phyloP scores from a whole-genome alignment of 2,888 invertebrate species.

The Anodontia alba region DNA sequence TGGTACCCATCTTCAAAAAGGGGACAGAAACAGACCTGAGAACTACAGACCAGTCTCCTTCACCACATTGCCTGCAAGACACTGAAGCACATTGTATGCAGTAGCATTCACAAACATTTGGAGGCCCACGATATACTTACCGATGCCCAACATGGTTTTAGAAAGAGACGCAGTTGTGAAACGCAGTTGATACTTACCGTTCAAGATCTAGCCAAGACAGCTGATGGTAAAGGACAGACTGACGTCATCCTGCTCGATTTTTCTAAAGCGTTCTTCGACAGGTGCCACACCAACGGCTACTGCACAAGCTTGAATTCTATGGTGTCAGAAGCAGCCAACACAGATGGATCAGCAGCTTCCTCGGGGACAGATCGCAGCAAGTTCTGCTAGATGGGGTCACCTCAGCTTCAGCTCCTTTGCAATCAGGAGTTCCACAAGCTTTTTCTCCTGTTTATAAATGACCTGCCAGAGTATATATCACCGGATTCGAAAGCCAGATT shows the following conservation, averaged over 20 bases:
- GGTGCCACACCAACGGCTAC: conserved; percentile 18
- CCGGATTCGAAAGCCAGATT: conserved; percentile 23
- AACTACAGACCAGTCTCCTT: conserved; percentile 13
- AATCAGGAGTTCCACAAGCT: conserved; percentile 28
- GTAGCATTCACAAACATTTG: not conserved
- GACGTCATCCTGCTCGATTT: conserved; percentile 26
- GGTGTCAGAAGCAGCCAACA: conserved; percentile 14
- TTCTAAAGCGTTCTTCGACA: conserved; percentile 29
- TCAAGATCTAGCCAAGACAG: conserved; percentile 25
- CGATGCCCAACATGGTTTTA: conserved; percentile 4
- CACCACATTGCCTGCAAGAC: conserved; percentile 2
- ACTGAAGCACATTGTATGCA: conserved; percentile 1
- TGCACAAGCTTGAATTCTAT: conserved; percentile 20
- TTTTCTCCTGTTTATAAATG: conserved; percentile 14
- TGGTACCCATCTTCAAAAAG: conserved; percentile 15
- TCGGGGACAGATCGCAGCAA: not conserved
- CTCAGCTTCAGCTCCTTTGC: not conserved
- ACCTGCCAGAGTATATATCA: conserved; percentile 15
- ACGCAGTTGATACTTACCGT: not conserved
- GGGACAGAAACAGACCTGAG: conserved; percentile 8
- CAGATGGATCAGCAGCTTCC: conserved; percentile 22
- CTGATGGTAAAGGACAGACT: not conserved
- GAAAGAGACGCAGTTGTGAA: conserved; percentile 1
- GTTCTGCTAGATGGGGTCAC: conserved; percentile 15
- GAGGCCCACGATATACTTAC: conserved; percentile 6